These are phyloP conservation scores for Drosophila navojoa DNA, from an alignment of 1,140 invertebrate genomes.

Conservation along the genomic window DNA sequence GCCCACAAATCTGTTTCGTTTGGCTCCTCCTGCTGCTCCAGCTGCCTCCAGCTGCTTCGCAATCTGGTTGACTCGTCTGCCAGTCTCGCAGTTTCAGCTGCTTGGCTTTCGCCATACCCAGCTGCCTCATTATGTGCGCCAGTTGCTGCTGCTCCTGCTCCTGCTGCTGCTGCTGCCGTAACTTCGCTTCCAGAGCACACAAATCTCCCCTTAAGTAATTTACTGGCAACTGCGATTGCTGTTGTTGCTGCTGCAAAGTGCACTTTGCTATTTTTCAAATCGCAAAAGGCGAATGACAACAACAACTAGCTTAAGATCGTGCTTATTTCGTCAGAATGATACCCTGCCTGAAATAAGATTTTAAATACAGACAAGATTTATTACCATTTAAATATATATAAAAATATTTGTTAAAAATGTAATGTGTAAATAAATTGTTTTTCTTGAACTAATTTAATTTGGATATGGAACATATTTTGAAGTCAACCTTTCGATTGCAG, in stretches of 20 bases:
- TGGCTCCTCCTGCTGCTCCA: conserved; percentile 1
- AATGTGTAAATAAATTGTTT: too few species aligned
- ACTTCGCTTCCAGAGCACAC: conserved; percentile 42
- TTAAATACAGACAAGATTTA: too few species aligned
- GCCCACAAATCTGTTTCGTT: conserved; percentile 38
- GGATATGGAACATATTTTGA: too few species aligned
- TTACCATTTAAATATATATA: too few species aligned
- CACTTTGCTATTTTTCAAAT: conserved; percentile 78
- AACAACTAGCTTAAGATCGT: not conserved
- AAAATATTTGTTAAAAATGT: too few species aligned
- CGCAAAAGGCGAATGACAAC: conserved; percentile 53
- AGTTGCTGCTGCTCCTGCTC: conserved; percentile 29
- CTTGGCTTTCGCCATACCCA: conserved; percentile 41
- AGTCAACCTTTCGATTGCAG: too few species aligned
- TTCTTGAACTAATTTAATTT: too few species aligned
- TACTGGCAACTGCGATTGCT: conserved; percentile 60
- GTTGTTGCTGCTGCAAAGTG: conserved; percentile 57
- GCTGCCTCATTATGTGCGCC: conserved; percentile 68
- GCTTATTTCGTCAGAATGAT: not conserved
- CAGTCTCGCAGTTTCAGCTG: conserved; percentile 26
- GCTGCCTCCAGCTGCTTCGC: conserved; percentile 45
- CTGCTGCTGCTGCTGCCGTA: conserved; percentile 3
- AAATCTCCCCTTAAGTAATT: conserved; percentile 75
- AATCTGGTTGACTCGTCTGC: conserved; percentile 35
- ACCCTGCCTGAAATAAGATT: not conserved